Percentiles rank a stretch among this genome's conserved stretches.
Conservation (phyloP, 1,140 invertebrate genomes). For the Whitmania pigra region DNA sequence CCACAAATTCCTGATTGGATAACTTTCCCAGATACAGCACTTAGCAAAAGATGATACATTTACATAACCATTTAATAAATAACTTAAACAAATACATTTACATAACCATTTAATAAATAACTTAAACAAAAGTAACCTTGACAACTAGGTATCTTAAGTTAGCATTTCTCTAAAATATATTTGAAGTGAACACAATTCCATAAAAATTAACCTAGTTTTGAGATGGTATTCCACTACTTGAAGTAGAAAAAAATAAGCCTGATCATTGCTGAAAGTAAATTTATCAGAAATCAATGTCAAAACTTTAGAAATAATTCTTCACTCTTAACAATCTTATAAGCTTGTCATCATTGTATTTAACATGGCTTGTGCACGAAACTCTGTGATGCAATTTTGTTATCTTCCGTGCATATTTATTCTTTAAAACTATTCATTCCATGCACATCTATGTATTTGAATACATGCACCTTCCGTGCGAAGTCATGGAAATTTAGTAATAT, state of each 20-base stretch:
- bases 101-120: not conserved
- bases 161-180: not conserved
- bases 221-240: constrained; percentile 46
- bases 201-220: constrained; percentile 29
- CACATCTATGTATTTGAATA: too few relatives aligned
- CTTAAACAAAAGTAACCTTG: not conserved
- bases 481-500: too few relatives aligned
- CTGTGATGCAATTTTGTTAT: too few relatives aligned
- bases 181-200: too few relatives aligned
- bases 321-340: constrained; percentile 1
- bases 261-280: constrained; percentile 40
- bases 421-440: too few relatives aligned
- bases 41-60: not conserved
- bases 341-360: constrained; percentile 12
- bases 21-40: not conserved
- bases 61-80: not conserved
- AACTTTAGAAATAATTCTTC: constrained; percentile 5
- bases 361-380: too few relatives aligned
- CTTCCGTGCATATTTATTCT: too few relatives aligned
- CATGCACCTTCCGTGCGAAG: too few relatives aligned
- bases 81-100: not conserved
- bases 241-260: constrained; percentile 46
- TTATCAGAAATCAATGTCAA: constrained; percentile 16
- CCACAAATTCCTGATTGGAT: too few relatives aligned
- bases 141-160: not conserved